phyloP scores from a whole-genome alignment of 2,113 vertebrate species.

The Gymnobelideus leadbeateri region DNA sequence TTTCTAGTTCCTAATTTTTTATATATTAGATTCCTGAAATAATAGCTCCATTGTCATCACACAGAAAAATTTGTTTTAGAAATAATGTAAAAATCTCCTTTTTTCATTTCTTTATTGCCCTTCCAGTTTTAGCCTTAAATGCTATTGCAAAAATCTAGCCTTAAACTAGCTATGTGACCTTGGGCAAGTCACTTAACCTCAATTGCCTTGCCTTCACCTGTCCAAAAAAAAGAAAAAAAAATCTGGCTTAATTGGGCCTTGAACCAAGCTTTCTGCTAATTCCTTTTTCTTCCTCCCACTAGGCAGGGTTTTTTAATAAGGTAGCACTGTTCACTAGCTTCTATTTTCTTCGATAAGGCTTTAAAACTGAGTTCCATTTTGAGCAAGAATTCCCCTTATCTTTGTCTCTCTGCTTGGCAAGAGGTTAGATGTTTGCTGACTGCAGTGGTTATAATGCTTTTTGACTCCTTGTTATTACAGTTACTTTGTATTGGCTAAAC shows the following conservation, averaged over 20 bases:
- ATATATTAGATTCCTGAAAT: neutral
- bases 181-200: too few relatives aligned
- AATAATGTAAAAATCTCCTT: neutral
- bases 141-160: neutral
- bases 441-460: neutral
- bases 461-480: neutral
- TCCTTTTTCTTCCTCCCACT: neutral
- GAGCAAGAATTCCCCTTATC: neutral
- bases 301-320: neutral
- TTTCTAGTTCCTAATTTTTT: neutral
- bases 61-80: neutral
- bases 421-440: neutral
- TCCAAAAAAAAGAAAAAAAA: neutral
- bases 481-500: neutral
- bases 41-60: neutral
- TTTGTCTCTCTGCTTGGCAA: neutral
- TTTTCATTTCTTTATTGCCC: neutral
- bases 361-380: neutral
- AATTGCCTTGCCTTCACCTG: too few relatives aligned
- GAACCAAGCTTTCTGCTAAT: neutral
- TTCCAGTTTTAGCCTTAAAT: neutral
- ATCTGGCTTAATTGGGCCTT: neutral
- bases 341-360: neutral
- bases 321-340: neutral
- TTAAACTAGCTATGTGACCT: too few relatives aligned